Evolutionary conservation across 2,113 vertebrate species (phyloP).

Genomic region (Craseonycteris thonglongyai): DNA sequence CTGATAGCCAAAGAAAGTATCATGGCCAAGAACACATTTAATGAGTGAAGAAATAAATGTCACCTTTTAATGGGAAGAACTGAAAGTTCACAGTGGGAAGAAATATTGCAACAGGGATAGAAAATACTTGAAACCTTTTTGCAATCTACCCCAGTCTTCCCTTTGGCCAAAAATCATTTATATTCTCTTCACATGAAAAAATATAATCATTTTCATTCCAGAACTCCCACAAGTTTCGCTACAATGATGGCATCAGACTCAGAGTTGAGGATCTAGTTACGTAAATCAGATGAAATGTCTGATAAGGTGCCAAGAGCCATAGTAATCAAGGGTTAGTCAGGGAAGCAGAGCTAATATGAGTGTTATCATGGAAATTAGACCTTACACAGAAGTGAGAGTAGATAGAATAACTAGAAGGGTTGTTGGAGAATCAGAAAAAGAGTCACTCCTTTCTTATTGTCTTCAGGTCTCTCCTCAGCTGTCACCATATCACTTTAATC

Average conservation of each 20-base stretch:
- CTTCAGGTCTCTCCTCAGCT: not conserved
- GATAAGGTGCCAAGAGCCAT: not conserved
- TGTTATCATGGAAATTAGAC: not conserved
- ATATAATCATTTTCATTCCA: not conserved
- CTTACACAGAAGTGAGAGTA: not conserved
- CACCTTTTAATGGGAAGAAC: not conserved
- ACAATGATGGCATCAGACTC: not conserved
- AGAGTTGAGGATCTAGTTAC: not conserved
- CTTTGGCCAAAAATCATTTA: not conserved
- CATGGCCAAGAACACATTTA: not conserved
- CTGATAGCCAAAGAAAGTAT: not conserved
- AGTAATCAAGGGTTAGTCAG: not conserved
- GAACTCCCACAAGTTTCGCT: not conserved
- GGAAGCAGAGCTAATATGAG: not conserved
- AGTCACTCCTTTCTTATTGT: not conserved
- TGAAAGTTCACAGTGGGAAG: not conserved
- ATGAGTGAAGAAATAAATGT: not conserved
- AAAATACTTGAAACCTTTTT: not conserved
- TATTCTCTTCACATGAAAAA: not conserved
- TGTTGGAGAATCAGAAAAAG: not conserved
- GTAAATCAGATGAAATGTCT: not conserved
- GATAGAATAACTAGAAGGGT: not conserved
- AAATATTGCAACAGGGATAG: not conserved
- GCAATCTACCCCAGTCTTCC: not conserved
- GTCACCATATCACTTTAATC: not conserved